These are phyloP conservation scores for Lithophane semibrunnea DNA, from an alignment of 2,888 invertebrate genomes.

Conservation along the genomic window DNA sequence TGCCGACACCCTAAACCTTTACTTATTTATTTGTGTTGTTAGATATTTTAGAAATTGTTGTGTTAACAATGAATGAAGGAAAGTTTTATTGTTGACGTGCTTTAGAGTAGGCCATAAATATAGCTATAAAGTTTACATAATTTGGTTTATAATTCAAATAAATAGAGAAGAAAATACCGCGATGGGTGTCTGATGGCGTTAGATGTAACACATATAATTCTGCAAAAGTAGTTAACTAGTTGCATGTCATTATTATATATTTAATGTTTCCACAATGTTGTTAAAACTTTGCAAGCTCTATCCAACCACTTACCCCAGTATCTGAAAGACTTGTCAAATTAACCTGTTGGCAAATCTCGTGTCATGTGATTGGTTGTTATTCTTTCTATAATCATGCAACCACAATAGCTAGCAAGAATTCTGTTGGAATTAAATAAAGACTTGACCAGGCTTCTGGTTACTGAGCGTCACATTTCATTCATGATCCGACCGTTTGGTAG, in stretches of 20 bases:
- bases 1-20: slow-evolving; percentile 53
- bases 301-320: not conserved
- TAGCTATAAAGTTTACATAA: slow-evolving; percentile 68
- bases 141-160: slow-evolving; percentile 51
- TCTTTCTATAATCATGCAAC: slow-evolving; percentile 4
- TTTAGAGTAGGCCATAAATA: slow-evolving; percentile 73
- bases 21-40: slow-evolving; percentile 72
- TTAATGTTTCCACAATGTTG: slow-evolving; percentile 53
- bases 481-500: slow-evolving; percentile 3
- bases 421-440: not conserved
- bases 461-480: slow-evolving; percentile 4
- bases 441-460: slow-evolving; percentile 9
- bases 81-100: slow-evolving; percentile 76
- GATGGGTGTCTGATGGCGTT: slow-evolving; percentile 41
- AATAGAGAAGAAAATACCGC: slow-evolving; percentile 34
- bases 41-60: slow-evolving; percentile 76
- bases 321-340: not conserved
- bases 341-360: not conserved
- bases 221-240: slow-evolving; percentile 51
- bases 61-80: slow-evolving; percentile 70
- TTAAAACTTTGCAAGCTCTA: slow-evolving; percentile 41
- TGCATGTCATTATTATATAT: slow-evolving; percentile 56
- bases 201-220: slow-evolving; percentile 40
- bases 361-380: slow-evolving; percentile 1
- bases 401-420: not conserved